These are phyloP conservation scores for Tympanoctomys barrerae DNA, from an alignment of 2,797 vertebrate genomes.

Conservation along the genomic window DNA sequence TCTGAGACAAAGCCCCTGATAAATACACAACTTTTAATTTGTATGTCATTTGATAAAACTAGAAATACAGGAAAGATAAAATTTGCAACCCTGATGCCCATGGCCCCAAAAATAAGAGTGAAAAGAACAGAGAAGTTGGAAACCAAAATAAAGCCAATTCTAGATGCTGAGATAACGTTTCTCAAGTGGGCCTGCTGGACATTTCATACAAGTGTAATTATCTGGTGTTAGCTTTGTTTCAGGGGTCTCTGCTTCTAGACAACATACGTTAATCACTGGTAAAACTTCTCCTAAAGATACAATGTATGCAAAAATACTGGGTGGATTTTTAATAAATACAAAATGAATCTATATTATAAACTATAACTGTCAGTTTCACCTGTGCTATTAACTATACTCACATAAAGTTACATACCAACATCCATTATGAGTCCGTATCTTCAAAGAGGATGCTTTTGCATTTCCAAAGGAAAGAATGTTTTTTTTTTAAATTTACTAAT, in stretches of 20 bases:
- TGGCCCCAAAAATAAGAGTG: background rate
- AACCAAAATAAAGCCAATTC: conserved; percentile 58
- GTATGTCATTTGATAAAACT: background rate
- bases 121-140: conserved; percentile 44
- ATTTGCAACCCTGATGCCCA: background rate
- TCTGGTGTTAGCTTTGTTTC: conserved; percentile 73
- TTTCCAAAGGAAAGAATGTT: conserved; percentile 8
- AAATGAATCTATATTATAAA: conserved; percentile 27
- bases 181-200: conserved; percentile 60
- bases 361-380: no score
- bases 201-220: conserved; percentile 76
- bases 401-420: background rate
- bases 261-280: conserved; percentile 56
- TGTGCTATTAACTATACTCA: no score
- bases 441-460: background rate
- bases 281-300: conserved; percentile 53
- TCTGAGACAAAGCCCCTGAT: background rate
- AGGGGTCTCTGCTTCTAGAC: conserved; percentile 65
- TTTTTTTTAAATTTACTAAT: background rate
- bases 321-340: conserved; percentile 40
- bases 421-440: background rate
- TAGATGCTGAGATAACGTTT: conserved; percentile 69
- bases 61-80: background rate
- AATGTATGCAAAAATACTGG: conserved; percentile 54
- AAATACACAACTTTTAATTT: conserved; percentile 7